These are phyloP conservation scores for Phataginus tricuspis DNA, from an alignment of 2,797 vertebrate genomes.

Conservation along the genomic window DNA sequence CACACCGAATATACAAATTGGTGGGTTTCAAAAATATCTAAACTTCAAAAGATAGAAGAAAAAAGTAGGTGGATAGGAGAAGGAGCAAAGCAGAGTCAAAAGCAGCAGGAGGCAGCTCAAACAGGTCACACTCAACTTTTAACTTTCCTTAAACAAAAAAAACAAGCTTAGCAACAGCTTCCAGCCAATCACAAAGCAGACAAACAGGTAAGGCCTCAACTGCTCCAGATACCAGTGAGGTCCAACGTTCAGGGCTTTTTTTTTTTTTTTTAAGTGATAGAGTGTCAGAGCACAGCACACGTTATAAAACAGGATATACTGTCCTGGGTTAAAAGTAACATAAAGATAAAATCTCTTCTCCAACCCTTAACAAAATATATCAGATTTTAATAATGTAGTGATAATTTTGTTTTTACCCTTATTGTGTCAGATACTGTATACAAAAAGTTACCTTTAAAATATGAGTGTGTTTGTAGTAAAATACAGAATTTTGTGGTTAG, in stretches of 20 bases:
- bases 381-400: background rate
- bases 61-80: slow-evolving; percentile 23
- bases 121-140: slow-evolving; percentile 85
- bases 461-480: slow-evolving; percentile 36
- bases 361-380: slow-evolving; percentile 36
- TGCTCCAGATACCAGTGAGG: slow-evolving; percentile 66
- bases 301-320: slow-evolving; percentile 74
- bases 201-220: slow-evolving; percentile 90
- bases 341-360: slow-evolving; percentile 55
- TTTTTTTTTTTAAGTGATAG: slow-evolving; percentile 76
- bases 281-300: slow-evolving; percentile 58
- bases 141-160: slow-evolving; percentile 87
- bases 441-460: slow-evolving; percentile 54
- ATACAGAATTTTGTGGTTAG: background rate
- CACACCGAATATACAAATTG: slow-evolving; percentile 36
- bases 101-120: slow-evolving; percentile 76
- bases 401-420: slow-evolving; percentile 52
- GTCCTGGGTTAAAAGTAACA: slow-evolving; percentile 61
- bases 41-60: slow-evolving; percentile 46
- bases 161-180: slow-evolving; percentile 93
- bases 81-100: slow-evolving; percentile 58
- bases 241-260: slow-evolving; percentile 77
- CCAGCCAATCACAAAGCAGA: slow-evolving; percentile 90
- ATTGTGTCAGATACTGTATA: background rate
- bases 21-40: background rate